Percentiles rank a stretch among this genome's conserved stretches.
These are phyloP conservation scores for Trachemys scripta DNA, from an alignment of 2,113 vertebrate species.

Conservation along the genomic window DNA sequence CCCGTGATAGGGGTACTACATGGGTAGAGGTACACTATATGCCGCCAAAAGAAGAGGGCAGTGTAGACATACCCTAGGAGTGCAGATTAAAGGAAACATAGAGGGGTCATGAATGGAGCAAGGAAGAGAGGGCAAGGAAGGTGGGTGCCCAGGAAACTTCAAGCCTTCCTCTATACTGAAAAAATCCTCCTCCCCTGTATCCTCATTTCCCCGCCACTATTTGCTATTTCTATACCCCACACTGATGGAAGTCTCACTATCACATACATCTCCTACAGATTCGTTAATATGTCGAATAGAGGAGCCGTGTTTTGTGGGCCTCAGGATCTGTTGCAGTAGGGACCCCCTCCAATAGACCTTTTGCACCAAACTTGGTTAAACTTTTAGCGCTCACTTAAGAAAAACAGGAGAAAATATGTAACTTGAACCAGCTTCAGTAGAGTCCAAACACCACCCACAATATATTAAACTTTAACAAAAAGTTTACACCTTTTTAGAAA, in stretches of 20 bases:
- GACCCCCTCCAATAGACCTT: neutral
- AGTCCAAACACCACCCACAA: neutral
- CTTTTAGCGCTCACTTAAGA: neutral
- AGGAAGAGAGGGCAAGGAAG: neutral
- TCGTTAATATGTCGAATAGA: neutral
- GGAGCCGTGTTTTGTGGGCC: neutral
- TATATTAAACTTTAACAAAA: neutral
- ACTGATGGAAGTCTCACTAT: neutral
- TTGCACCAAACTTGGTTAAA: neutral
- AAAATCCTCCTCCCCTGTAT: neutral
- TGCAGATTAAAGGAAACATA: neutral
- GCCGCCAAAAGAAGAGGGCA: neutral
- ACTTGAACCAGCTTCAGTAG: neutral
- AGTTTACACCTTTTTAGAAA: neutral
- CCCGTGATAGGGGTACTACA: neutral
- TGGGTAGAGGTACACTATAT: neutral
- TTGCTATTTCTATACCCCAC: neutral
- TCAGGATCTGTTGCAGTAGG: neutral
- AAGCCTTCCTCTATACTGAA: neutral
- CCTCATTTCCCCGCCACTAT: neutral
- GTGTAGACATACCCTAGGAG: neutral
- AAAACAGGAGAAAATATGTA: neutral
- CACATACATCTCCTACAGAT: neutral
- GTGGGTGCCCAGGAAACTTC: neutral
- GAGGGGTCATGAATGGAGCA: neutral